Base-by-base conservation (phyloP, 2,797 vertebrate genomes). In the Poecilia gillii region DNA sequence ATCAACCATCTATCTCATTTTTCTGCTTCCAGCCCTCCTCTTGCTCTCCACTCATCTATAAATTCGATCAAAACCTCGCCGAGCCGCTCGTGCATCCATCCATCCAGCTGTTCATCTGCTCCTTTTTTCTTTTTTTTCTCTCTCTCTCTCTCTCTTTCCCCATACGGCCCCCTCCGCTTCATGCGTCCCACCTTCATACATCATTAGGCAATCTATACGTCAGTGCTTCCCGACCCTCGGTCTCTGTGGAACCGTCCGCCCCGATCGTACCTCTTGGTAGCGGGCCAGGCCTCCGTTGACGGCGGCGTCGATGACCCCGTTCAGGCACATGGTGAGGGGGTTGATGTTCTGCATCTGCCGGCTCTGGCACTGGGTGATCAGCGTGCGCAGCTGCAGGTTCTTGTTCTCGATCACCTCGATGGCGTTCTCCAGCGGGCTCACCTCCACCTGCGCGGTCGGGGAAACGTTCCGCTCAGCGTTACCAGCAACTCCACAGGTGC, bases 401-500 rank as follows among this genome's bases (percentile, higher is more conserved):
- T 99, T 99, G 92, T 99, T 99, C 95, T 99, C 98, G 76, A 99
- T 94, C 75, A 99, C 98, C 93, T 99, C 98, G 62, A 97, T 99
- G 83, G 98, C 98, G 76, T 99, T 99, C 93, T 99, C 98, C 93
- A 99, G 94, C 0, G 98, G 98, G 92, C 98, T 99, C 91, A 99
- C 97, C 95, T 99, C 98, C 90, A 99, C 96, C 98, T 99, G 90
- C 28, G 51, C 28, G 49, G 51, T 3, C 0, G 25, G 51, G 23
- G 7, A 59, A 59, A 59, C 55, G 28, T 31, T 53, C 51, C 4
- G 12, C 12, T 12, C 12, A 31, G 25, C 25, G 55, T 59, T 0
- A 31, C 55, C 46, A 53, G 80, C 14, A 23, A n/a, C 31, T 33
- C 41, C 28, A 2, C 36, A 7, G 23, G 18, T 0, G 20, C 64